phyloP scores from a whole-genome alignment of 1,140 invertebrate species.

The Polypedilum pembai region DNA sequence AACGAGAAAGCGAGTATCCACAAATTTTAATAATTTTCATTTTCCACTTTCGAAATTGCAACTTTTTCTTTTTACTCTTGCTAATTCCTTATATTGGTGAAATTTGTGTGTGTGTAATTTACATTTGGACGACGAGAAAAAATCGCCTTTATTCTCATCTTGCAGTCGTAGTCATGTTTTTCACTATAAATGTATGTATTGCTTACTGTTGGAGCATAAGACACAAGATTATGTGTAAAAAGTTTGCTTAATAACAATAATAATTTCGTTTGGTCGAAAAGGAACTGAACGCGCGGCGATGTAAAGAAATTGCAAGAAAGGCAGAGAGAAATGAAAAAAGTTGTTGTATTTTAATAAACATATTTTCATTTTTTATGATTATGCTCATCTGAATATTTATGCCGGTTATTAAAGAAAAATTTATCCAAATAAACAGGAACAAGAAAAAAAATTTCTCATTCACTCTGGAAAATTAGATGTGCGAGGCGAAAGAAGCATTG shows the following conservation, averaged over 20 bases:
- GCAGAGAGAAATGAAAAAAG: neutral
- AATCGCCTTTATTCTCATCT: too few species aligned
- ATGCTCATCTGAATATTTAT: conserved; percentile 28
- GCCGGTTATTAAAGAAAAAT: conserved; percentile 25
- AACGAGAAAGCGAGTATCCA: neutral
- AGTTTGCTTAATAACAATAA: conserved; percentile 26
- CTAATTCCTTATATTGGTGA: neutral
- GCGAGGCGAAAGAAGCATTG: neutral
- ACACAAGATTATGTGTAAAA: conserved; percentile 22
- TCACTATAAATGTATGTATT: neutral
- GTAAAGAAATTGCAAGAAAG: neutral
- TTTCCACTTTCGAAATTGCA: neutral
- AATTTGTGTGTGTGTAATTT: conserved; percentile 9
- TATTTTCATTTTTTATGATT: conserved; percentile 28
- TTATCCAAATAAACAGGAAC: conserved; percentile 24
- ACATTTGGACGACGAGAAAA: neutral
- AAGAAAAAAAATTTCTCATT: neutral
- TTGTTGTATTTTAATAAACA: conserved; percentile 29
- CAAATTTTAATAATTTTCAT: conserved; percentile 19
- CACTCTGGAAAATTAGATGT: neutral
- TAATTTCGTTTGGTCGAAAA: conserved; percentile 24
- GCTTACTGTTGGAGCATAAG: neutral
- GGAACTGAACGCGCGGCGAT: neutral
- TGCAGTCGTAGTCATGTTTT: too few species aligned
- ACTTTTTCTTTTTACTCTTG: neutral